Conservation (phyloP, 2,888 invertebrate genomes). For the Drosophila falleni region DNA sequence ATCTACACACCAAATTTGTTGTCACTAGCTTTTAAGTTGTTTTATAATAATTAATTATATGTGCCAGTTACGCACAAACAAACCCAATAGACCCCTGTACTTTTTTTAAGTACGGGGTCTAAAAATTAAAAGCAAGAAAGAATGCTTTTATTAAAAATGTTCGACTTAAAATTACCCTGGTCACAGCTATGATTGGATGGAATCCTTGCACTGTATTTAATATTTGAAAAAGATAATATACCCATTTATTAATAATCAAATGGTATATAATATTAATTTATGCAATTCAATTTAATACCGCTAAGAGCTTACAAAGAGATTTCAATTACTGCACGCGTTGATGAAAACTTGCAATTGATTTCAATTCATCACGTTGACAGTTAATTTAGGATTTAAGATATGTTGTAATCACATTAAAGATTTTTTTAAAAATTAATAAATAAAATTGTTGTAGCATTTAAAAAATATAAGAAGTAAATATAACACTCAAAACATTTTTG, state of each 20-base stretch:
- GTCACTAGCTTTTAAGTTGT: too few relatives aligned
- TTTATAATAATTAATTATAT: too few relatives aligned
- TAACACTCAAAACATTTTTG: background rate
- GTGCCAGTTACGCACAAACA: too few relatives aligned
- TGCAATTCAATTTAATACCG: conserved; percentile 40
- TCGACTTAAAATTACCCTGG: background rate
- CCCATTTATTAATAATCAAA: background rate
- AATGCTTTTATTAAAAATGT: background rate
- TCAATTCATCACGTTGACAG: conserved; percentile 9
- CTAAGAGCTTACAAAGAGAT: conserved; percentile 31
- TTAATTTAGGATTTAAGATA: background rate
- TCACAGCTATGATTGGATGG: background rate
- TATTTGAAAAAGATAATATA: background rate
- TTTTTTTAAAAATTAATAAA: background rate
- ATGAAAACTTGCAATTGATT: conserved; percentile 30
- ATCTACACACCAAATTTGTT: too few relatives aligned
- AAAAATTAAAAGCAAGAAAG: background rate
- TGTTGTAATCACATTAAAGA: background rate
- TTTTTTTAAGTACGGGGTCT: too few relatives aligned
- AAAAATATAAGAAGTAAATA: background rate
- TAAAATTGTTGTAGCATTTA: too few relatives aligned
- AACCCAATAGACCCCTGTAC: too few relatives aligned
- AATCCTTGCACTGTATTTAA: too few relatives aligned
- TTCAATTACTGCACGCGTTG: conserved; percentile 43
- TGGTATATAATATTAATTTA: conserved; percentile 38